These are phyloP conservation scores for Digitonthophagus gazella DNA, from an alignment of 2,888 invertebrate genomes.

Conservation along the genomic window DNA sequence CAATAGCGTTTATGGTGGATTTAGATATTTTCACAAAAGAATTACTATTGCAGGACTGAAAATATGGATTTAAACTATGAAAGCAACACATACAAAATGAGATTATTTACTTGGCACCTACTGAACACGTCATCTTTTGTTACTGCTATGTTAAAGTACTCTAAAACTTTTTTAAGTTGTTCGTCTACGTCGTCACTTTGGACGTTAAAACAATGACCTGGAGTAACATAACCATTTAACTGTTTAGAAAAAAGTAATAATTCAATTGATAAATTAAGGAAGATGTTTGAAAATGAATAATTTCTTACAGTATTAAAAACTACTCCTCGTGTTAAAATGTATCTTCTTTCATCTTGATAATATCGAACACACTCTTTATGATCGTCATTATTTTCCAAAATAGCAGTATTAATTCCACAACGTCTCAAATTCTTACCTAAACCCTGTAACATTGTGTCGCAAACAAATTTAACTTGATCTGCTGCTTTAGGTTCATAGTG, in stretches of 20 bases:
- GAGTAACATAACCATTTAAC: conserved; percentile 55
- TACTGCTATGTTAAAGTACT: conserved; percentile 64
- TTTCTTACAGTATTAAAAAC: conserved; percentile 49
- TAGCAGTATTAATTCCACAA: conserved; percentile 61
- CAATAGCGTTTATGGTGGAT: conserved; percentile 48
- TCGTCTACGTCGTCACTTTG: conserved; percentile 56
- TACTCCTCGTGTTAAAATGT: conserved; percentile 57
- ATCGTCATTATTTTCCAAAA: conserved; percentile 53
- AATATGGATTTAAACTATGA: conserved; percentile 23
- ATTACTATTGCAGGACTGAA: conserved; percentile 54
- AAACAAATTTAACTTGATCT: conserved; percentile 53
- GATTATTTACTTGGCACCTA: conserved; percentile 64
- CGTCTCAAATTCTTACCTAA: conserved; percentile 63
- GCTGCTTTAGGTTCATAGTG: conserved; percentile 38
- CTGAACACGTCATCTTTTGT: conserved; percentile 66
- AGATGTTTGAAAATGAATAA: neutral
- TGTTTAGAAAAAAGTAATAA: conserved; percentile 35
- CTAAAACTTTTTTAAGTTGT: conserved; percentile 66
- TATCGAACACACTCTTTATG: conserved; percentile 56
- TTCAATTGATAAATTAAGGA: too few species aligned
- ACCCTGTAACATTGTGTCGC: conserved; percentile 61
- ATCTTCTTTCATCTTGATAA: conserved; percentile 55
- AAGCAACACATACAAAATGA: conserved; percentile 1
- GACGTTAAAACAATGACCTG: conserved; percentile 61
- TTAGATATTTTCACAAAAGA: conserved; percentile 51